Percentiles rank a stretch among this genome's conserved stretches.
phyloP scores from a whole-genome alignment of 2,113 vertebrate species.

The Cinclus mexicanus region DNA sequence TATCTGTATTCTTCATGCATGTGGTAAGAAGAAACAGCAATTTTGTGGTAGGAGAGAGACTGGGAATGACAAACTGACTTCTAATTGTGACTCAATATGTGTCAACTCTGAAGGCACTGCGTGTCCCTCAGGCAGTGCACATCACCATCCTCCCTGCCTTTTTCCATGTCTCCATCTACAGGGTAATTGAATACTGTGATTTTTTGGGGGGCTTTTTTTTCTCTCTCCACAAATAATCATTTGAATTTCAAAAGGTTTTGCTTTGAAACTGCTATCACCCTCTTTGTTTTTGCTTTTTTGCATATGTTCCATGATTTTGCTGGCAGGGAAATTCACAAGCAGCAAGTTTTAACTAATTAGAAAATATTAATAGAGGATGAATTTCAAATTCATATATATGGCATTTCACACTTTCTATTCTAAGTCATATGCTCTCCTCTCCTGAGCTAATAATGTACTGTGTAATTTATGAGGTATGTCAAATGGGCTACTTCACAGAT shows the following conservation, averaged over 20 bases:
- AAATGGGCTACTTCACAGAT: background rate
- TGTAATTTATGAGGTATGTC: constrained; percentile 27
- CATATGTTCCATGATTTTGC: background rate
- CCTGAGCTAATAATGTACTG: background rate
- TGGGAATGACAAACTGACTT: background rate
- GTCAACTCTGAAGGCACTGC: background rate
- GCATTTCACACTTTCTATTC: constrained; percentile 15
- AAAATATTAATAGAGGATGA: constrained; percentile 28
- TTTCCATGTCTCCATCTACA: background rate
- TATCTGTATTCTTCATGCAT: background rate
- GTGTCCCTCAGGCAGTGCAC: background rate
- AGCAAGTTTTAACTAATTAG: constrained; percentile 32
- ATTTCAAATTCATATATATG: constrained; percentile 5
- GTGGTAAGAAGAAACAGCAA: background rate
- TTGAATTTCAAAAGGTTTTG: constrained; percentile 13
- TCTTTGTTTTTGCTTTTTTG: background rate
- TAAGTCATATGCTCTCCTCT: background rate
- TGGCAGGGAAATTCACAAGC: background rate
- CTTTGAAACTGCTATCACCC: background rate
- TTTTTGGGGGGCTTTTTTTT: fast-evolving
- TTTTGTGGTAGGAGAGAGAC: background rate
- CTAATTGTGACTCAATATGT: background rate
- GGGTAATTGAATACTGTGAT: background rate
- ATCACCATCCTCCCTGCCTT: background rate
- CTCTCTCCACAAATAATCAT: background rate